Evolutionary conservation across 2,888 invertebrate species (phyloP).

Genomic region (Ephialtes manifestator): DNA sequence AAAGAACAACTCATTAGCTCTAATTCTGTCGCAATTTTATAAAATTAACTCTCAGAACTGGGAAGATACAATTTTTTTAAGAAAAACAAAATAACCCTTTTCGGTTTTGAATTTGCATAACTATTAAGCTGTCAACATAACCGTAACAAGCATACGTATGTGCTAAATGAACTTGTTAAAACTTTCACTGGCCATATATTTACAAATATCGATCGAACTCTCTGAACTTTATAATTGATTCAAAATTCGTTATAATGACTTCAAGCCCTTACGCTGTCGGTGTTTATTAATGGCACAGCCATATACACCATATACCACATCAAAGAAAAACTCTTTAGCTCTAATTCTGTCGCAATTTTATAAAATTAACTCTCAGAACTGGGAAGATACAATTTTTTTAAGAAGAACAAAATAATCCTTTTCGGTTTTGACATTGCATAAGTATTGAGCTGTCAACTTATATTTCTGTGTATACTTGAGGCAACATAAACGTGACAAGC

Average conservation of each 20-base stretch:
- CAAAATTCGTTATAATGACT: background rate
- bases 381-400: too few relatives aligned
- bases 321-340: background rate
- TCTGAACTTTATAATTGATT: background rate
- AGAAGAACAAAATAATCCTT: too few relatives aligned
- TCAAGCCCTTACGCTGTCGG: slow-evolving; percentile 22
- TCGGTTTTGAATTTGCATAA: background rate
- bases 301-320: background rate
- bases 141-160: background rate
- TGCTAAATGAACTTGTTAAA: background rate
- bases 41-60: too few relatives aligned
- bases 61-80: too few relatives aligned
- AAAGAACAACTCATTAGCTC: background rate
- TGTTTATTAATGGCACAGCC: background rate
- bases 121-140: background rate
- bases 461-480: background rate
- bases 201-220: background rate
- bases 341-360: background rate
- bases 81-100: too few relatives aligned
- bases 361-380: too few relatives aligned
- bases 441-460: background rate
- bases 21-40: background rate
- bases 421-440: background rate
- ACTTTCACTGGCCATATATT: background rate
- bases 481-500: background rate